A percentile compares a stretch with the other conserved stretches of the same genome.
These are phyloP conservation scores for Hozukius guyotensis DNA, from an alignment of 2,797 vertebrate genomes.

Conservation along the genomic window DNA sequence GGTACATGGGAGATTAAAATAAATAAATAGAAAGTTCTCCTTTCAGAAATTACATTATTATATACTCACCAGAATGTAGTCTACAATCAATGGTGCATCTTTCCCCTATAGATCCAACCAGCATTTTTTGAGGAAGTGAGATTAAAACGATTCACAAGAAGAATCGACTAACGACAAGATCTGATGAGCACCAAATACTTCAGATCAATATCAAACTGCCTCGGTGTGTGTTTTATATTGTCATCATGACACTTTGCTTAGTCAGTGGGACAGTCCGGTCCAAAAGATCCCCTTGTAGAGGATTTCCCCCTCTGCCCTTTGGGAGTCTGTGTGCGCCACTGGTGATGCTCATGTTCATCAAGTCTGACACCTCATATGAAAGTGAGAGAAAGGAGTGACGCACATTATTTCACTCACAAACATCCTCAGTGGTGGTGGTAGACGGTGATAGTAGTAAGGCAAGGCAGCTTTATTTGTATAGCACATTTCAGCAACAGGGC, in stretches of 20 bases:
- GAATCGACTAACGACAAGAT: neutral
- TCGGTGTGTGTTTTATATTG: neutral
- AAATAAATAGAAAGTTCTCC: neutral
- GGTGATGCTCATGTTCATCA: constrained; percentile 4
- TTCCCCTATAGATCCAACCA: neutral
- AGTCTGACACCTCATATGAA: constrained; percentile 10
- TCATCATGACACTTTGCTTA: neutral
- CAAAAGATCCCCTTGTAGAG: constrained; percentile 19
- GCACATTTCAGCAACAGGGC: no score
- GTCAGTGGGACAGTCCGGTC: constrained; percentile 29
- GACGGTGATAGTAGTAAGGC: no score
- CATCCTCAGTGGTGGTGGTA: accelerated
- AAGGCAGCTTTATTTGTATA: no score
- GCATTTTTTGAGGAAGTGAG: neutral
- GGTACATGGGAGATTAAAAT: neutral
- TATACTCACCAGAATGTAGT: neutral
- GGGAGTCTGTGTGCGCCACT: neutral
- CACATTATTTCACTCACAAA: neutral
- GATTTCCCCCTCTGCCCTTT: neutral
- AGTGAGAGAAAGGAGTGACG: constrained; percentile 20
- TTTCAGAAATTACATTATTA: neutral
- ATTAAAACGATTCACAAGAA: neutral
- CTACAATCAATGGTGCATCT: neutral
- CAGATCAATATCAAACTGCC: neutral
- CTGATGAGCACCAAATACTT: neutral